Conservation (phyloP, 2,888 invertebrate species). For the Stratiomys singularior region DNA sequence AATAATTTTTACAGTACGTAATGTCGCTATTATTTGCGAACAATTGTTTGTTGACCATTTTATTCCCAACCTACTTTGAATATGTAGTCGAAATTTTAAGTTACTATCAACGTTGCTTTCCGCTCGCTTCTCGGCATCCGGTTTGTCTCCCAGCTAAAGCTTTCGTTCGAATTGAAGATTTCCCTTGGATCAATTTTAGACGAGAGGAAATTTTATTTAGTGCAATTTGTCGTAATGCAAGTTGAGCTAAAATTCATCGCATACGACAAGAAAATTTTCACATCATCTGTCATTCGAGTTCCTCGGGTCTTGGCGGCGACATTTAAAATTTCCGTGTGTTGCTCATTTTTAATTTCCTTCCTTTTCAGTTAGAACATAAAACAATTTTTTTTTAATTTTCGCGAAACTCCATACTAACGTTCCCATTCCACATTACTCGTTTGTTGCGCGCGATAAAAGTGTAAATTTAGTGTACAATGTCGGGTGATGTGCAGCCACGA, state of each 20-base stretch:
- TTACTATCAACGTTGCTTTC: too few relatives aligned
- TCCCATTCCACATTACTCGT: too few relatives aligned
- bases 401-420: background rate
- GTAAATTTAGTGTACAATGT: slow-evolving; percentile 69
- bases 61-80: too few relatives aligned
- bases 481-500: slow-evolving; percentile 86
- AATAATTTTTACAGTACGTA: too few relatives aligned
- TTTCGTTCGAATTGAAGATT: too few relatives aligned
- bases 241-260: background rate
- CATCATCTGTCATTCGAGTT: slow-evolving; percentile 31
- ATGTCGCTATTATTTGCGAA: too few relatives aligned
- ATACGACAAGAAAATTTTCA: background rate
- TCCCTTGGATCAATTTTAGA: background rate
- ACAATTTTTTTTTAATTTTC: background rate
- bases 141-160: background rate
- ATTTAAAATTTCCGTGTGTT: background rate
- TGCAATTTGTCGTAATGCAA: background rate
- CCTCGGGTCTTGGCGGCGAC: slow-evolving; percentile 38
- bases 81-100: too few relatives aligned
- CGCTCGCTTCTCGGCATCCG: too few relatives aligned
- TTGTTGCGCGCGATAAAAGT: too few relatives aligned
- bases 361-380: background rate
- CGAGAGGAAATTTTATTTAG: background rate
- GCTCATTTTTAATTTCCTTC: background rate
- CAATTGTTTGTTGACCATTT: too few relatives aligned